Evolutionary conservation across 2,113 vertebrate species (phyloP).

Genomic region (Trichomycterus rosablanca): DNA sequence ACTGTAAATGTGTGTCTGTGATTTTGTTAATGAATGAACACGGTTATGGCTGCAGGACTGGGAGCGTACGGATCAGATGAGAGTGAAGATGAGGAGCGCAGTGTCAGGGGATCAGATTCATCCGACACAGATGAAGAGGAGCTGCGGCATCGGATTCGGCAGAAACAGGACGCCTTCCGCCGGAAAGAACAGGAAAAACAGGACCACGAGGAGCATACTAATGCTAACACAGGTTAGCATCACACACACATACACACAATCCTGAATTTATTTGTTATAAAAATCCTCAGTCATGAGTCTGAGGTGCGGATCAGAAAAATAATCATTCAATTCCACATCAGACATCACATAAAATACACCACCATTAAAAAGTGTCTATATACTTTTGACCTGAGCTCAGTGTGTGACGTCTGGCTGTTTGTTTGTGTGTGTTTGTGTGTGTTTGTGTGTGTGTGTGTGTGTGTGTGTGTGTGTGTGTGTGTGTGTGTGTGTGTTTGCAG

Average conservation of each 20-base stretch:
- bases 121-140: conserved; percentile 98
- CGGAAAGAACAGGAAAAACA: conserved; percentile 94
- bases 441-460: no score
- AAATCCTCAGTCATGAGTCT: no score
- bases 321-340: no score
- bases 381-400: no score
- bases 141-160: conserved; percentile 88
- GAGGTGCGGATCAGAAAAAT: no score
- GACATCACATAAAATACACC: no score
- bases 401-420: no score
- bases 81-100: conserved; percentile 88
- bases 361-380: no score
- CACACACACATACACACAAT: not conserved
- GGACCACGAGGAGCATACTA: conserved; percentile 73
- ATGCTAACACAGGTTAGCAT: conserved; percentile 56
- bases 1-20: not conserved
- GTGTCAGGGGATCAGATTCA: conserved; percentile 87
- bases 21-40: conserved; percentile 20
- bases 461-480: no score
- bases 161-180: conserved; percentile 97
- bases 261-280: not conserved
- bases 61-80: conserved; percentile 97
- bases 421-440: no score
- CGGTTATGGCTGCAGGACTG: conserved; percentile 95
- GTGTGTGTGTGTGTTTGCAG: conserved; percentile 61